Evolutionary conservation across 2,797 vertebrate genomes (phyloP), one percentile per base, ranked within the genome.

Genomic region (Thaleichthys pacificus): DNA sequence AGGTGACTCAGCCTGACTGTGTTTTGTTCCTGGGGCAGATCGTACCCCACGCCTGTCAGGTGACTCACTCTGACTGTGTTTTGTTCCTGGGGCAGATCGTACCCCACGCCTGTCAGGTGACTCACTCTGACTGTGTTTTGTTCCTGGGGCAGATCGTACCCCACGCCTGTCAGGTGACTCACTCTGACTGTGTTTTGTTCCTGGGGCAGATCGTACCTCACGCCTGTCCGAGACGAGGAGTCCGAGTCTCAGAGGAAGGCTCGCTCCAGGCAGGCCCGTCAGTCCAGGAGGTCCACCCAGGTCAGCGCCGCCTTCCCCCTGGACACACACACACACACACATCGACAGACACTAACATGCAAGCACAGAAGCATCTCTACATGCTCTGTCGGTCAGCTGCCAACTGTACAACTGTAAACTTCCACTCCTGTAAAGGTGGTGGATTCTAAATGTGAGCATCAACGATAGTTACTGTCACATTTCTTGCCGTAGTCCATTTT

Each of bases 161-260:
- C n/a, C n/a, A n/a, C n/a, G n/a, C n/a, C n/a, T n/a, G n/a, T n/a
- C 32, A 35, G 32, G 6, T 35, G 6, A 5, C 32, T 35, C 32
- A 5, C 6, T 5, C 4, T 35, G 32, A 35, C 32, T 35, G 32
- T 57, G 57, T 57, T 3, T 70, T 28, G 57, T 75, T 65, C 63
- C 14, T 32, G n/a, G 38, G 1, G 30, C 79, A 98, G 97, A 92
- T 99, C 97, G 80, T 99, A 99, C 91, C 95, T 99, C 92, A 98
- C 97, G 83, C 97, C 97, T 82, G 97, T 98, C 86, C 93, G 97
- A 78, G 97, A 99, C 84, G 97, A 99, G 93, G 97, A 99, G 81
- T 98, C 97, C 0, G 97, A 99, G 88, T 98, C 97, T 83, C 97
- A 99, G 92, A 97, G 97, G 91, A 98, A 96, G 94, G 97, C 97